phyloP scores from a whole-genome alignment of 2,888 invertebrate species.

The Drosophila silvestris region DNA sequence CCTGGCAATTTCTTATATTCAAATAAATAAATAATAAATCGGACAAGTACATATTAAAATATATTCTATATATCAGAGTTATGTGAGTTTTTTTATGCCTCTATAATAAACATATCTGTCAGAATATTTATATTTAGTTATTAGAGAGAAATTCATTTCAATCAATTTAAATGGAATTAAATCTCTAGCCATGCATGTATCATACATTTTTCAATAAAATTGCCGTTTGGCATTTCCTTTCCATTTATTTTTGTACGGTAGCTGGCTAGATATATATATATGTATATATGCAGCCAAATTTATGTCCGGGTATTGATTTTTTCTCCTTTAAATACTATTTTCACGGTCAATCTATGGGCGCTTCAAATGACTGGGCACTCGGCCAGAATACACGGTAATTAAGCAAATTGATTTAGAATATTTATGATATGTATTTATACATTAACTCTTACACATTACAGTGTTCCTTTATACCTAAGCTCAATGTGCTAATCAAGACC shows the following conservation, averaged over 20 bases:
- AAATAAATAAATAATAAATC: not conserved
- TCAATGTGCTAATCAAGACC: slow-evolving; percentile 94
- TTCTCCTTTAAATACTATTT: slow-evolving; percentile 19
- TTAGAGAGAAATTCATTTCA: not conserved
- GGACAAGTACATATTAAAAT: not conserved
- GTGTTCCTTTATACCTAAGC: slow-evolving; percentile 96
- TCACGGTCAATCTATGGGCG: slow-evolving; percentile 21
- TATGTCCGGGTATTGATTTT: slow-evolving; percentile 31
- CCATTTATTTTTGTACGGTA: not conserved
- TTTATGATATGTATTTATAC: not conserved
- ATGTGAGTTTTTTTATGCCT: not conserved
- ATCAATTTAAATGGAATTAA: not conserved
- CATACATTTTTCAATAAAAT: not conserved
- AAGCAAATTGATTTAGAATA: slow-evolving; percentile 21
- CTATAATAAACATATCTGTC: not conserved
- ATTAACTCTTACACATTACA: slow-evolving; percentile 81
- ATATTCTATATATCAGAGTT: not conserved
- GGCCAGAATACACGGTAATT: slow-evolving; percentile 91
- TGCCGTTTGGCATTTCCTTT: not conserved
- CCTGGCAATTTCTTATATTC: not conserved
- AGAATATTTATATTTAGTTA: not conserved
- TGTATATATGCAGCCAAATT: slow-evolving; percentile 10
- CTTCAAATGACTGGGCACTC: slow-evolving; percentile 17
- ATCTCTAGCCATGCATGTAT: not conserved
- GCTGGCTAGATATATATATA: slow-evolving; percentile 35